A percentile compares a stretch with the other conserved stretches of the same genome.
Conservation (phyloP, 2,888 invertebrate species). For the Sepioteuthis lessoniana region DNA sequence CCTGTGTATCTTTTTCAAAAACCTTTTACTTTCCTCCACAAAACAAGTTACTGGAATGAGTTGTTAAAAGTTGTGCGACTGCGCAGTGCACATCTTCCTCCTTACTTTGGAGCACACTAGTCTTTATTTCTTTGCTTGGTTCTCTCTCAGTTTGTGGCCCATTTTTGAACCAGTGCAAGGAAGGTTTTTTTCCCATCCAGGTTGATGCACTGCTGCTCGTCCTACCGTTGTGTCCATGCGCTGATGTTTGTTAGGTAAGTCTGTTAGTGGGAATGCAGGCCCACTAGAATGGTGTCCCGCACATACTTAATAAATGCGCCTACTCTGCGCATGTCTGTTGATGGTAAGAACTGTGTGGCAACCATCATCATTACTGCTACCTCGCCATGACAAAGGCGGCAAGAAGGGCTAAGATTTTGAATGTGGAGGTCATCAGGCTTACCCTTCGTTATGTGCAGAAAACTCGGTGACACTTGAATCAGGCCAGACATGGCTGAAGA, state of each 20-base stretch:
- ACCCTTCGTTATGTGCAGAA: constrained; percentile 42
- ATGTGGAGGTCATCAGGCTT: constrained; percentile 8
- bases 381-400: constrained; percentile 35
- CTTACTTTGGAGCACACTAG: not conserved
- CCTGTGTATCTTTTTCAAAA: too few species aligned
- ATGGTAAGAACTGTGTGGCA: constrained; percentile 25
- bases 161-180: not conserved
- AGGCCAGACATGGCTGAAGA: not conserved
- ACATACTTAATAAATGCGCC: constrained; percentile 40
- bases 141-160: not conserved
- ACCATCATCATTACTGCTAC: not conserved
- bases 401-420: constrained; percentile 42
- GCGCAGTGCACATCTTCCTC: constrained; percentile 8
- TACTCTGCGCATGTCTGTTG: constrained; percentile 46
- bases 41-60: not conserved
- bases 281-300: constrained; percentile 38
- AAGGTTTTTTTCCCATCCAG: not conserved
- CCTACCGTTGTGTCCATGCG: not conserved
- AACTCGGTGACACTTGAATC: constrained; percentile 45
- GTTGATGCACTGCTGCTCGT: not conserved
- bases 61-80: not conserved
- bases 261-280: not conserved
- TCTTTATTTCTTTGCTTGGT: not conserved
- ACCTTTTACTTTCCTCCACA: too few species aligned
- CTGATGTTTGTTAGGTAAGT: constrained; percentile 33